phyloP scores from a whole-genome alignment of 1,140 invertebrate genomes.

The Condylostylus longicornis region DNA sequence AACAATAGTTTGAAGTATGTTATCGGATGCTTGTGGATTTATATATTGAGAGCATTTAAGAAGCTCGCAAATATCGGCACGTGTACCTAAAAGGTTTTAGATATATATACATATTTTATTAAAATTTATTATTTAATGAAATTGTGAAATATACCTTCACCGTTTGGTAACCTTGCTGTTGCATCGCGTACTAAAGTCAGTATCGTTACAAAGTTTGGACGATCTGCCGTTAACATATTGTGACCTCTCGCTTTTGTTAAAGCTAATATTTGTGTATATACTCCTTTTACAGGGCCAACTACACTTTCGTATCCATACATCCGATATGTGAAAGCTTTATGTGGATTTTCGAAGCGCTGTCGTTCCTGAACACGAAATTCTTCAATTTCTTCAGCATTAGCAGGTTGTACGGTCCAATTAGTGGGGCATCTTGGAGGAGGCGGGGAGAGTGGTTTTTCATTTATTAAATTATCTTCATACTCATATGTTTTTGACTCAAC shows the following conservation, averaged over 20 bases:
- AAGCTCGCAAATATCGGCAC: constrained; percentile 56
- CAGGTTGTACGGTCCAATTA: constrained; percentile 64
- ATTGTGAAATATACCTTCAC: too few species aligned
- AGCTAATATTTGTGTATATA: constrained; percentile 46
- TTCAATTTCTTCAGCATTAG: constrained; percentile 58
- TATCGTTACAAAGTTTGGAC: constrained; percentile 85
- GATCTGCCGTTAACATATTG: constrained; percentile 61
- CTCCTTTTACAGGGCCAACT: constrained; percentile 79
- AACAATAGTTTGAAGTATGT: constrained; percentile 64
- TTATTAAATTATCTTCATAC: constrained; percentile 25
- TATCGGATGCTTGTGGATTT: constrained; percentile 52
- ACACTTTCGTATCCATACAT: constrained; percentile 76
- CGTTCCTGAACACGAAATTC: constrained; percentile 57
- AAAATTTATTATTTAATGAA: too few species aligned
- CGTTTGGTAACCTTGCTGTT: constrained; percentile 80
- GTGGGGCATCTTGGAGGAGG: constrained; percentile 51
- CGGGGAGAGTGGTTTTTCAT: constrained; percentile 31
- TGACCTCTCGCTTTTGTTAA: constrained; percentile 56
- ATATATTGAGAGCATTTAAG: constrained; percentile 59
- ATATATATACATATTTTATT: too few species aligned
- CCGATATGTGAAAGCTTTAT: constrained; percentile 70
- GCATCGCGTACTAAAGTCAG: constrained; percentile 81
- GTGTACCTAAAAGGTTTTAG: too few species aligned
- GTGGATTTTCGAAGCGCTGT: constrained; percentile 63
- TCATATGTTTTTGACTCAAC: too few species aligned